Conservation (phyloP, 1,140 invertebrate species). For the Dendroctonus valens region DNA sequence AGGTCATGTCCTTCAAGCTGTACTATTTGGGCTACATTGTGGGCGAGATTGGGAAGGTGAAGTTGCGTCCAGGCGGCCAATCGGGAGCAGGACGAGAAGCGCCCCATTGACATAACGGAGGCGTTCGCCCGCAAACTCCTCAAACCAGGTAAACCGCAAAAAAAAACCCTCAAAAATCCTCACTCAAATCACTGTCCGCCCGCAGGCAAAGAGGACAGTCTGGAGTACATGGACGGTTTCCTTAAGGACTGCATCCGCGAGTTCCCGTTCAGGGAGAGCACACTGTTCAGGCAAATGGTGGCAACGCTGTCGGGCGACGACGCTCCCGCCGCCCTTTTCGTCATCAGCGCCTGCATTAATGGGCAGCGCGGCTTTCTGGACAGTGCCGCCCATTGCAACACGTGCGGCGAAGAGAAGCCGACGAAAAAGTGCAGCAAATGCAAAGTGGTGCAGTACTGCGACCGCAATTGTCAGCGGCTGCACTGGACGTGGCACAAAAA, state of each 20-base stretch:
- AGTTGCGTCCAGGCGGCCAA: slow-evolving; percentile 51
- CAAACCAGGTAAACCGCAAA: slow-evolving; percentile 55
- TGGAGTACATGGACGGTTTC: slow-evolving; percentile 79
- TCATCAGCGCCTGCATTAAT: slow-evolving; percentile 85
- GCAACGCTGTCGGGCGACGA: slow-evolving; percentile 70
- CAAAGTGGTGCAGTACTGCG: slow-evolving; percentile 91
- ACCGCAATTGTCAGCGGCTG: slow-evolving; percentile 88
- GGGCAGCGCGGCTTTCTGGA: slow-evolving; percentile 80
- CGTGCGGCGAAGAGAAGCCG: slow-evolving; percentile 86
- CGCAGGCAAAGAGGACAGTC: slow-evolving; percentile 67
- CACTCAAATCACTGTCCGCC: too few relatives aligned
- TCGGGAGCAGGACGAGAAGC: slow-evolving; percentile 57
- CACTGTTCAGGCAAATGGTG: slow-evolving; percentile 82
- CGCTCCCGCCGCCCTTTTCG: slow-evolving; percentile 64
- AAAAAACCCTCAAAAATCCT: too few relatives aligned
- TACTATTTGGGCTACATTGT: slow-evolving; percentile 82
- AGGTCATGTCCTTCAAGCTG: slow-evolving; percentile 90
- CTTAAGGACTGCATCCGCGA: slow-evolving; percentile 80
- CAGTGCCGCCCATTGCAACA: slow-evolving; percentile 71
- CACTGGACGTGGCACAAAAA: slow-evolving; percentile 98
- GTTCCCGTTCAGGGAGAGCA: slow-evolving; percentile 84
- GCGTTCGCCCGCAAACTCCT: slow-evolving; percentile 72
- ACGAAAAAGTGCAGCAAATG: slow-evolving; percentile 94
- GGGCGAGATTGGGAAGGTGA: slow-evolving; percentile 60
- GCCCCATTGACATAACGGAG: slow-evolving; percentile 63